Conservation (phyloP, 2,113 vertebrate species). For the Xiphias gladius region DNA sequence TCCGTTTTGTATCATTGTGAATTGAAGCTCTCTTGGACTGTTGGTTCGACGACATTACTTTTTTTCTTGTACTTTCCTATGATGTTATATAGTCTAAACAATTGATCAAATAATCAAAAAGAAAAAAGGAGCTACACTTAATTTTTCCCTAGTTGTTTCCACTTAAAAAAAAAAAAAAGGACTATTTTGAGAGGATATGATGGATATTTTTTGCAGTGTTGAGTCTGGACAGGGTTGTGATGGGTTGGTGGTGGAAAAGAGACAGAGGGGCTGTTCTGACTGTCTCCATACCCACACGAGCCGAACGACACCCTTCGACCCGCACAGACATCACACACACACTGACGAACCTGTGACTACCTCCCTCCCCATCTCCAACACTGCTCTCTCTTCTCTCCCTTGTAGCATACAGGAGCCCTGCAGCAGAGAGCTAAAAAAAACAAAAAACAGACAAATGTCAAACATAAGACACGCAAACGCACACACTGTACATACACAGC, state of each 20-base stretch:
- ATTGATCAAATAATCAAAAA: too few relatives aligned
- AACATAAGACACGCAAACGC: constrained; percentile 33
- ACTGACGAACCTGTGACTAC: constrained; percentile 24
- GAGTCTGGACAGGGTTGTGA: background rate
- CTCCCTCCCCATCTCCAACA: background rate
- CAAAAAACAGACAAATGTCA: constrained; percentile 58
- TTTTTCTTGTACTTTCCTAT: too few relatives aligned
- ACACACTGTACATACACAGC: constrained; percentile 29
- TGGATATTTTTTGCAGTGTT: background rate
- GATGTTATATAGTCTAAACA: background rate
- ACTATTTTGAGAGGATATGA: too few relatives aligned
- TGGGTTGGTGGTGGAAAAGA: background rate
- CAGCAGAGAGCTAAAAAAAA: background rate
- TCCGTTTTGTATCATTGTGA: too few relatives aligned
- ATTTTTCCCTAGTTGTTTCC: too few relatives aligned
- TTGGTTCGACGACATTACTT: too few relatives aligned
- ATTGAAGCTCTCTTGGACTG: too few relatives aligned
- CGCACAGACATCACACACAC: constrained; percentile 21
- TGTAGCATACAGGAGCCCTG: constrained; percentile 16
- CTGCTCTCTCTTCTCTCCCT: background rate
- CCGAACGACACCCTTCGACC: constrained; percentile 32
- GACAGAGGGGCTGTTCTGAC: background rate
- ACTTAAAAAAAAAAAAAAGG: too few relatives aligned
- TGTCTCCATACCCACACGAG: constrained; percentile 17
- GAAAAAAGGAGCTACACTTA: too few relatives aligned